phyloP scores from a whole-genome alignment of 1,140 invertebrate species.

The Lasioglossum albipes region DNA sequence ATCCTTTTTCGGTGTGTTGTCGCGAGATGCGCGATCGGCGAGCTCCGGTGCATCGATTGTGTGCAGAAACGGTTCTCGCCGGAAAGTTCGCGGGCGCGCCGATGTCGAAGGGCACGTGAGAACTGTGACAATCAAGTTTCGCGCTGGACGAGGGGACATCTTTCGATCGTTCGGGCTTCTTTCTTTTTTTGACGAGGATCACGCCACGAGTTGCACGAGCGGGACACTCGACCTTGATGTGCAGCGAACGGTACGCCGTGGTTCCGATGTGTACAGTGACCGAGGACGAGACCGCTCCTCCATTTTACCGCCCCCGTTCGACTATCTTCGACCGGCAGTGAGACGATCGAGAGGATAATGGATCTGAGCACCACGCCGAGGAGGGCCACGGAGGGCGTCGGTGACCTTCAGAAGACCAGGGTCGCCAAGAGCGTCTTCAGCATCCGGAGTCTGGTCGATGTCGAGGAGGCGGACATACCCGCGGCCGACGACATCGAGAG shows the following conservation, averaged over 20 bases:
- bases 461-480: slow-evolving; percentile 73
- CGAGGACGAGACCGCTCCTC: slow-evolving; percentile 6
- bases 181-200: not conserved
- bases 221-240: not conserved
- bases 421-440: slow-evolving; percentile 82
- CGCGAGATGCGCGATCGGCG: not conserved
- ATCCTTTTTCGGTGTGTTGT: too few relatives aligned
- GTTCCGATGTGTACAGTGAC: slow-evolving; percentile 18
- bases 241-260: slow-evolving; percentile 3
- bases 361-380: slow-evolving; percentile 77
- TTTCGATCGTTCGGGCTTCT: not conserved
- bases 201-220: not conserved
- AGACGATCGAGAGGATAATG: slow-evolving; percentile 53
- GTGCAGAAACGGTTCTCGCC: too few relatives aligned
- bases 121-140: not conserved
- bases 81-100: too few relatives aligned
- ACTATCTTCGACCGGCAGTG: not conserved
- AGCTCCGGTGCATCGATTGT: not conserved
- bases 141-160: not conserved
- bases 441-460: slow-evolving; percentile 81
- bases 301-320: not conserved
- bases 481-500: slow-evolving; percentile 49
- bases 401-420: slow-evolving; percentile 77
- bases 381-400: slow-evolving; percentile 66
- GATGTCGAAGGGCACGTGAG: too few relatives aligned